Conservation (phyloP, 2,888 invertebrate genomes). For the Choreutis nemorana region DNA sequence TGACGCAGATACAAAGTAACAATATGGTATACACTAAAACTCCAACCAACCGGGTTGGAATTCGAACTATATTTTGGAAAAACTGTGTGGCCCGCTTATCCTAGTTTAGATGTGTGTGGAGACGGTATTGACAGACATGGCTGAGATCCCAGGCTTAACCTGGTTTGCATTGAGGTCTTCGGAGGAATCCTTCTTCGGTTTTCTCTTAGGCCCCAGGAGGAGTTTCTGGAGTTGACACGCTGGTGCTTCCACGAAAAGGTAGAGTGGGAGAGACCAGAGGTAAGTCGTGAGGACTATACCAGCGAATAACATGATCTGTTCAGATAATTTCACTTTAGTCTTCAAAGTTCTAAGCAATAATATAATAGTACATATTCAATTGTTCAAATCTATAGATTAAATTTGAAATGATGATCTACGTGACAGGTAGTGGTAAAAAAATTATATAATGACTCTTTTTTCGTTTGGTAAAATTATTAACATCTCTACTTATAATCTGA, state of each 20-base stretch:
- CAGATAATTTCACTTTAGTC: no score
- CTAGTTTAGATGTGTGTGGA: conserved; percentile 49
- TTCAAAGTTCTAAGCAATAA: no score
- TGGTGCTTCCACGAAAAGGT: conserved; percentile 53
- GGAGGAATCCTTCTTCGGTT: conserved; percentile 20
- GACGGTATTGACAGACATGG: conserved; percentile 46
- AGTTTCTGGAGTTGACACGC: conserved; percentile 48
- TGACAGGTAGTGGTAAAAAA: no score
- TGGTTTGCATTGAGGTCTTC: conserved; percentile 34
- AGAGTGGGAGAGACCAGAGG: conserved; percentile 37
- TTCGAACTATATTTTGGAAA: neutral
- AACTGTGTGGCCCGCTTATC: neutral
- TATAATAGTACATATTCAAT: no score
- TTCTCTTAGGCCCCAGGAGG: conserved; percentile 37
- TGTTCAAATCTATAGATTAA: no score
- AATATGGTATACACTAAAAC: no score
- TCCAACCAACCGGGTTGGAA: no score
- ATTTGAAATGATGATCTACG: no score
- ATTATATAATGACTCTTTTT: no score
- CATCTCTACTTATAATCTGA: no score
- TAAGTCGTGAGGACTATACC: conserved; percentile 48
- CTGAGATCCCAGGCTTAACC: conserved; percentile 47
- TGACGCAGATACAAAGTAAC: no score
- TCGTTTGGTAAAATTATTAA: no score
- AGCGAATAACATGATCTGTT: conserved; percentile 54